Evolutionary conservation across 2,888 invertebrate species (phyloP), one percentile per base, ranked within the genome.

Genomic region (Drosophila setosimentum): DNA sequence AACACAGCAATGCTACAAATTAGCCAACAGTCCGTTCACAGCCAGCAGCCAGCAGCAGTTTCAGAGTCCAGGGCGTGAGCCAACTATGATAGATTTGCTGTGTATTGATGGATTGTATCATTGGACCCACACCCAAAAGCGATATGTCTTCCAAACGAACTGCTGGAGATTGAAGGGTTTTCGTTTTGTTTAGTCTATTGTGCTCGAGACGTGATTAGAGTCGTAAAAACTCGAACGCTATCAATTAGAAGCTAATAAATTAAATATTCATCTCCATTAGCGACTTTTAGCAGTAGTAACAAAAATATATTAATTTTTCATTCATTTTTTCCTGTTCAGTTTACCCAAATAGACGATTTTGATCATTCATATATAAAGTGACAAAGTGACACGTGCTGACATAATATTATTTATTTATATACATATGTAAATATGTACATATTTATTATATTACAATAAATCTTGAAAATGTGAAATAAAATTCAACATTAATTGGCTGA

Each of bases 1-100:
- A 85, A 85, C 85, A 85, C 18, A 61, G 49, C 65, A 67, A 67
- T 62, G 78, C 71, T 59, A 84, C 88, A 89, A 80, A 84, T 82
- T 89, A 89, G 90, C 85, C 87, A 89, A 87, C 71, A 75, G 48
- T 73, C 57, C 59, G 30, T 53, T 60, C 21, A 29, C 49, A 59
- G 27, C 29, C 49, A 53, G n/a, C 27, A 66, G 50, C 57, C 21
- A 64, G 37, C 58, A 61, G 45, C n/a, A 60, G 35, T 21, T 49
- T 13, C 37, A n/a, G 32, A 61, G 69, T 66, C 48, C 68, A 61
- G 57, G 59, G 83, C 71, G 80, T 61, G 58, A 83, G 48, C 50
- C 68, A 80, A 76, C 80, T 73, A 77, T 89, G 85, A 85, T 89
- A 72, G 82, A 85, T 89, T 73, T 76, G 73, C 75, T 76, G 65